phyloP scores from a whole-genome alignment of 2,888 invertebrate species.

The Apamea sordens region DNA sequence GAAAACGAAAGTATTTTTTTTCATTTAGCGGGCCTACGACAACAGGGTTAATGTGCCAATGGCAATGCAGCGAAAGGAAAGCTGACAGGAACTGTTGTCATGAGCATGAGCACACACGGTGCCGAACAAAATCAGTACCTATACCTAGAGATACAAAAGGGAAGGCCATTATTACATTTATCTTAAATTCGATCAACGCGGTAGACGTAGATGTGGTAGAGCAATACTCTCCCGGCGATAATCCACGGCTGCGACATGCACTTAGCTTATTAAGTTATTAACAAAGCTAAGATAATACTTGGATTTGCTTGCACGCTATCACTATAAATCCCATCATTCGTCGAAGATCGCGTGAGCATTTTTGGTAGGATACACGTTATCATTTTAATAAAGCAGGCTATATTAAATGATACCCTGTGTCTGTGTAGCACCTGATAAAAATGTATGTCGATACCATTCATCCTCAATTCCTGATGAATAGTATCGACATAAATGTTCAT shows the following conservation, averaged over 20 bases:
- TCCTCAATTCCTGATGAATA: neutral
- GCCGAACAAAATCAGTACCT: neutral
- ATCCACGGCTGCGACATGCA: neutral
- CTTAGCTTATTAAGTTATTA: conserved; percentile 1
- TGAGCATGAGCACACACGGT: conserved; percentile 45
- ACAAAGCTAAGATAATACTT: conserved; percentile 4
- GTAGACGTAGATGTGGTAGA: neutral
- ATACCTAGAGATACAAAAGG: neutral
- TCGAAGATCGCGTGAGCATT: conserved; percentile 11
- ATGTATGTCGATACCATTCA: too few species aligned
- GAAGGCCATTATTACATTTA: neutral
- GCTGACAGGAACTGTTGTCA: conserved; percentile 72
- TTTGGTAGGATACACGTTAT: neutral
- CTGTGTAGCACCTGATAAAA: too few species aligned
- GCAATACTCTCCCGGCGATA: neutral
- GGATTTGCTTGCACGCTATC: conserved; percentile 16
- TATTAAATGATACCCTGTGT: too few species aligned
- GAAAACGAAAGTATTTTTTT: conserved; percentile 79
- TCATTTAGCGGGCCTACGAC: conserved; percentile 73
- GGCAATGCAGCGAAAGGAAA: conserved; percentile 82
- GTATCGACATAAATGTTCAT: neutral
- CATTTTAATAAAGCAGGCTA: neutral
- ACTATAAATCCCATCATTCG: neutral
- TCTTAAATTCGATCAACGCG: neutral
- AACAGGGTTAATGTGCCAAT: conserved; percentile 82